These are phyloP conservation scores for Artibeus lituratus DNA, from an alignment of 2,797 vertebrate species.

Conservation along the genomic window DNA sequence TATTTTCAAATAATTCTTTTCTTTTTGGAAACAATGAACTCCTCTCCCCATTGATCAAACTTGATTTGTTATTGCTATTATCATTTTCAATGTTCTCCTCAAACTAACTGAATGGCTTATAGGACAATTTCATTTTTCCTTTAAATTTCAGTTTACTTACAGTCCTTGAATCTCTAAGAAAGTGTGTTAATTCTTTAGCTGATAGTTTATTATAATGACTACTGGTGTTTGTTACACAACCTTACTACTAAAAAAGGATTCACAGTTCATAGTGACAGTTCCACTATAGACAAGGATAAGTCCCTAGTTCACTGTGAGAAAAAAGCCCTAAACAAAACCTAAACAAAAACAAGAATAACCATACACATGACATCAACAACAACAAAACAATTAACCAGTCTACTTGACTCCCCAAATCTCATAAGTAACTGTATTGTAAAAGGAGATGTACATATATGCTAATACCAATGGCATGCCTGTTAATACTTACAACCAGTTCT, in stretches of 20 bases:
- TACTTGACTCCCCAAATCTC: background rate
- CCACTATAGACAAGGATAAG: background rate
- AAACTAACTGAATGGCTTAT: background rate
- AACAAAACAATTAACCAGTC: background rate
- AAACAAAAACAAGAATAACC: background rate
- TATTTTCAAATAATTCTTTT: conserved; percentile 27
- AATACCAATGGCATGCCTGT: background rate
- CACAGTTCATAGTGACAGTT: background rate
- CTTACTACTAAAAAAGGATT: background rate
- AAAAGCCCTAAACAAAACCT: background rate
- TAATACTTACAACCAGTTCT: background rate
- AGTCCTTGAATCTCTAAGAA: background rate
- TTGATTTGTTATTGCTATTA: background rate
- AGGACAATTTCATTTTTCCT: conserved; percentile 1
- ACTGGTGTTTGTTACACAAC: background rate
- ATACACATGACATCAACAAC: background rate
- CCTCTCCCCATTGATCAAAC: background rate
- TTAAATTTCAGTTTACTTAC: background rate
- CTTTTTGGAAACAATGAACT: conserved; percentile 1
- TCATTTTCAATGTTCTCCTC: background rate
- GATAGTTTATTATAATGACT: conserved; percentile 4
- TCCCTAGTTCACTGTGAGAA: background rate
- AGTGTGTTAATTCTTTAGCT: background rate
- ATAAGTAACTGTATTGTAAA: background rate
- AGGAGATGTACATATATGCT: background rate